phyloP scores from a whole-genome alignment of 2,888 invertebrate species.

The Portevinia maculata region DNA sequence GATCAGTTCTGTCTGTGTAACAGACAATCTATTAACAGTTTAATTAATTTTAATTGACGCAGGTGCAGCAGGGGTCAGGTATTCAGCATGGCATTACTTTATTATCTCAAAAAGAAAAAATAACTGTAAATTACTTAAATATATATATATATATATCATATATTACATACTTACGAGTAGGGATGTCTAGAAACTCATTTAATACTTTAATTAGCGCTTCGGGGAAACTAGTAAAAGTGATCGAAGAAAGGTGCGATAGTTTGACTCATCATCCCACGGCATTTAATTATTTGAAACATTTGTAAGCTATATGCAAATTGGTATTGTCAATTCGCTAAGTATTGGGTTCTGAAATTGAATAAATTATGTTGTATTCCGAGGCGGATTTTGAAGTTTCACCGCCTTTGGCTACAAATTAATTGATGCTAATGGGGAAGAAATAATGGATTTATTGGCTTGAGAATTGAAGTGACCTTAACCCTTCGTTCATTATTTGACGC shows the following conservation, averaged over 20 bases:
- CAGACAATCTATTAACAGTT: no score
- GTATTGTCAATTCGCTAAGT: neutral
- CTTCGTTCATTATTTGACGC: no score
- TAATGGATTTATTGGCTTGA: no score
- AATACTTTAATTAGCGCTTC: conserved; percentile 58
- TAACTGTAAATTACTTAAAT: conserved; percentile 17
- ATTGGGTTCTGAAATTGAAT: neutral
- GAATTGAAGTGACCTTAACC: no score
- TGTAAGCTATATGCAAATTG: neutral
- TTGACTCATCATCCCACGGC: conserved; percentile 24
- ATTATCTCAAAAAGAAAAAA: neutral
- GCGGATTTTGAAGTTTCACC: no score
- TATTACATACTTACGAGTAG: conserved; percentile 23
- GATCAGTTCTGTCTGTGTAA: no score
- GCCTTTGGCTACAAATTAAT: no score
- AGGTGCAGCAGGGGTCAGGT: conserved; percentile 1
- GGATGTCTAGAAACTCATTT: conserved; percentile 34
- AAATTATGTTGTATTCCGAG: no score
- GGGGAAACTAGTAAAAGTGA: conserved; percentile 63
- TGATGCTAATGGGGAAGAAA: no score
- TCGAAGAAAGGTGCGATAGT: conserved; percentile 62
- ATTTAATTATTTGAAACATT: neutral
- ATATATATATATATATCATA: no score
- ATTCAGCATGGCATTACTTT: neutral
- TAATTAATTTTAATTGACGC: conserved; percentile 11